These are phyloP conservation scores for Pterostichus niger DNA, from an alignment of 2,888 invertebrate species.

Conservation along the genomic window DNA sequence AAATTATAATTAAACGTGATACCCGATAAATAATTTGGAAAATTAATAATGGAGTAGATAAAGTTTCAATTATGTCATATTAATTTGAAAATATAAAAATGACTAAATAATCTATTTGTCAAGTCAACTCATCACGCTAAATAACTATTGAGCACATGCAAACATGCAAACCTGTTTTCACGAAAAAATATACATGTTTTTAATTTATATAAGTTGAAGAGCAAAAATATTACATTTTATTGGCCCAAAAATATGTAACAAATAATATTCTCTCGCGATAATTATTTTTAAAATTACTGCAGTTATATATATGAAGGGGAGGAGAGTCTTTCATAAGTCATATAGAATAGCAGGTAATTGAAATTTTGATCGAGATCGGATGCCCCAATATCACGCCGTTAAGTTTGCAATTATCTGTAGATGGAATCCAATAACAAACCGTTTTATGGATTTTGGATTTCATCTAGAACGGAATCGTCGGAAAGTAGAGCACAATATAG, in stretches of 20 bases:
- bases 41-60: not conserved
- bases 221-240: too few relatives aligned
- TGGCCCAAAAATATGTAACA: too few relatives aligned
- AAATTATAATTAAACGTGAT: not conserved
- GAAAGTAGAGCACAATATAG: constrained; percentile 13
- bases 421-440: constrained; percentile 59
- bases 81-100: constrained; percentile 18
- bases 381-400: constrained; percentile 53
- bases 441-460: constrained; percentile 58
- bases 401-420: constrained; percentile 56
- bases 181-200: not conserved
- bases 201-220: not conserved
- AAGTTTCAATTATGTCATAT: constrained; percentile 12
- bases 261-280: not conserved
- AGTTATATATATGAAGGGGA: too few relatives aligned
- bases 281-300: not conserved
- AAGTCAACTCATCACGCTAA: constrained; percentile 14
- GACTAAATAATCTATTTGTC: constrained; percentile 9
- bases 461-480: constrained; percentile 33
- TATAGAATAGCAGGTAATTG: constrained; percentile 48
- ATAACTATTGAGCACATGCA: not conserved
- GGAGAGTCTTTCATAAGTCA: constrained; percentile 4
- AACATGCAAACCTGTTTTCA: too few relatives aligned
- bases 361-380: constrained; percentile 50
- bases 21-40: too few relatives aligned